Conservation (phyloP, 2,113 vertebrate genomes). For the Bubo bubo region DNA sequence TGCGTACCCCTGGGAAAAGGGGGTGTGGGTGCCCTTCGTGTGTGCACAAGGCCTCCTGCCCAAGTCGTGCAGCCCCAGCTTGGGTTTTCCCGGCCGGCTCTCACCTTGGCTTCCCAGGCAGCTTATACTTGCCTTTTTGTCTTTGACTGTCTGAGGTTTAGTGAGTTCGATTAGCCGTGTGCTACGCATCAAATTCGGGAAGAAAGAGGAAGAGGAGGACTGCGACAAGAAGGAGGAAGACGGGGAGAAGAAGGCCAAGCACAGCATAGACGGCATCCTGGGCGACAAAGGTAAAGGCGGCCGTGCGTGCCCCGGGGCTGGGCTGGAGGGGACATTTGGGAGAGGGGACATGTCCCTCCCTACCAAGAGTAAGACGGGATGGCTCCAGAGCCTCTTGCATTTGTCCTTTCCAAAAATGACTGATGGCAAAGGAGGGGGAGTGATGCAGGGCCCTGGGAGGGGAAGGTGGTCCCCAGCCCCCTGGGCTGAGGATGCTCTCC, state of each 20-base stretch:
- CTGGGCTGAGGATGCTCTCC: background rate
- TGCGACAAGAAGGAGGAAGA: constrained; percentile 98
- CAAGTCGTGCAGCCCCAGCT: fast-evolving
- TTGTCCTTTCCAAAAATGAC: background rate
- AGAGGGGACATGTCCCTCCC: background rate
- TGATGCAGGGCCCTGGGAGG: background rate
- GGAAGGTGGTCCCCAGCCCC: background rate
- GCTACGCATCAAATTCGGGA: constrained; percentile 99
- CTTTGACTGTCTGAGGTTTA: constrained; percentile 88
- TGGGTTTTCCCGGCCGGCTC: background rate
- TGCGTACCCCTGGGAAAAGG: background rate
- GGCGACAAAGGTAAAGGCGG: constrained; percentile 92
- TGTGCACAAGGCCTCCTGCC: background rate
- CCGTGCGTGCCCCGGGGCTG: too few relatives aligned
- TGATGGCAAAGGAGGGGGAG: background rate
- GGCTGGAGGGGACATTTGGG: background rate
- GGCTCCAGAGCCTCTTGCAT: background rate
- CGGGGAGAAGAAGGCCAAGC: constrained; percentile 98
- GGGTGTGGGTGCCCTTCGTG: fast-evolving
- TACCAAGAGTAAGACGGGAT: background rate
- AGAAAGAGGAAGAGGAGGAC: constrained; percentile 97
- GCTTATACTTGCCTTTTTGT: constrained; percentile 77
- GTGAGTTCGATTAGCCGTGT: constrained; percentile 99
- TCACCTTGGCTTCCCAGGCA: background rate
- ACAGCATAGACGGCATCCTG: constrained; percentile 98